phyloP scores from a whole-genome alignment of 2,888 invertebrate species.

The Anarsia innoxiella region DNA sequence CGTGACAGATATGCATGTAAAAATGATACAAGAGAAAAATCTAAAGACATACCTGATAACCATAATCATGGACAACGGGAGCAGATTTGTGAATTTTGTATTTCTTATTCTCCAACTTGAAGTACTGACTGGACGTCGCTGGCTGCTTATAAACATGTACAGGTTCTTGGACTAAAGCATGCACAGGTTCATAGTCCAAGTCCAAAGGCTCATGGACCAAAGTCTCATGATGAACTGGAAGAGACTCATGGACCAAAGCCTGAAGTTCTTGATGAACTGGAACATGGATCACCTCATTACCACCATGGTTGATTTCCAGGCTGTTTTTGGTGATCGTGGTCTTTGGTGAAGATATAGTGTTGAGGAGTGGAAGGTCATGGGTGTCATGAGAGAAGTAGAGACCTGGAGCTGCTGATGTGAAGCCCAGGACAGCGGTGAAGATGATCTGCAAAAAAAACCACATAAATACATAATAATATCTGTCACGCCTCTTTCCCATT shows the following conservation, averaged over 20 bases:
- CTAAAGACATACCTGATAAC: too few species aligned
- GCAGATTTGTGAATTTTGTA: slow-evolving; percentile 13
- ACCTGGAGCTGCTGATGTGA: slow-evolving; percentile 39
- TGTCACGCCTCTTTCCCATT: too few species aligned
- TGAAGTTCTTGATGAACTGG: background rate
- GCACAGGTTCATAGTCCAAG: slow-evolving; percentile 23
- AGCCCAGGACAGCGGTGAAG: slow-evolving; percentile 37
- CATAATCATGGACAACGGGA: slow-evolving; percentile 20
- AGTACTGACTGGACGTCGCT: slow-evolving; percentile 14
- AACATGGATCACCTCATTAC: slow-evolving; percentile 21
- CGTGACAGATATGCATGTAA: too few species aligned
- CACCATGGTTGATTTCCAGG: slow-evolving; percentile 29
- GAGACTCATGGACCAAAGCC: slow-evolving; percentile 10
- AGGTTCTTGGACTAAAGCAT: slow-evolving; percentile 23
- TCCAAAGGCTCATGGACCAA: slow-evolving; percentile 4
- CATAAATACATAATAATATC: too few species aligned
- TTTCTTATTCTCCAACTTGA: slow-evolving; percentile 10
- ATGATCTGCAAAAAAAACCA: slow-evolving; percentile 31
- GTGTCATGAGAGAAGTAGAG: slow-evolving; percentile 26
- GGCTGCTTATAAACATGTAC: slow-evolving; percentile 3
- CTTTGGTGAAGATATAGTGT: slow-evolving; percentile 22
- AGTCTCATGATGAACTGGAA: slow-evolving; percentile 6
- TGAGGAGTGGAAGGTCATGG: slow-evolving; percentile 16
- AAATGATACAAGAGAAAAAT: too few species aligned
- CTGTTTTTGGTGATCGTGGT: slow-evolving; percentile 34